phyloP scores from a whole-genome alignment of 2,797 vertebrate species.

The Acipenser oxyrinchus region DNA sequence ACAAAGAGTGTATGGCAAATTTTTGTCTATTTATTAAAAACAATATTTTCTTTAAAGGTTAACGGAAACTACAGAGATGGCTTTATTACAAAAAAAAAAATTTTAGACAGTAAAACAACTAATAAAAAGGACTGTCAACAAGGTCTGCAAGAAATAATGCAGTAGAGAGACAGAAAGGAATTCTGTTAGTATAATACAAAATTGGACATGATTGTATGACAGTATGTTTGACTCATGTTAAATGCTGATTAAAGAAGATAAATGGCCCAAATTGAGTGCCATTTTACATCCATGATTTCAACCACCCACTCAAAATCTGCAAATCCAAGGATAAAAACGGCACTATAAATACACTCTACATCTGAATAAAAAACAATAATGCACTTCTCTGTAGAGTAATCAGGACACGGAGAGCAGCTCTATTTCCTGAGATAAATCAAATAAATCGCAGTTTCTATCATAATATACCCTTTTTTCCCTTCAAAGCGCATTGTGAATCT shows the following conservation, averaged over 20 bases:
- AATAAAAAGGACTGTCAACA: too few species aligned
- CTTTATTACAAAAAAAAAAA: too few species aligned
- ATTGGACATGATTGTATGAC: too few species aligned
- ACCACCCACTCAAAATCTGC: not conserved
- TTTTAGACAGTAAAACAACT: too few species aligned
- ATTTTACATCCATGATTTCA: not conserved
- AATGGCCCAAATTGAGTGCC: not conserved
- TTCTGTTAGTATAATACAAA: too few species aligned
- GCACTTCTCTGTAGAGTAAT: not conserved
- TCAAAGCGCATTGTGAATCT: constrained; percentile 27
- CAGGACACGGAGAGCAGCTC: constrained; percentile 50
- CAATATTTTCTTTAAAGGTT: too few species aligned
- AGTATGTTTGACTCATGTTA: not conserved
- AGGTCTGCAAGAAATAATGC: too few species aligned
- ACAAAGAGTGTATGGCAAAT: too few species aligned
- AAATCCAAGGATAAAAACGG: not conserved
- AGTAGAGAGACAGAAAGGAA: too few species aligned
- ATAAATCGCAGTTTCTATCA: constrained; percentile 45
- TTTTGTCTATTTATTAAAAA: too few species aligned
- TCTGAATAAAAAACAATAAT: not conserved
- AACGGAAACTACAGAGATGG: too few species aligned
- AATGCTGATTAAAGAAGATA: not conserved
- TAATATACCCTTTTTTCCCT: constrained; percentile 26
- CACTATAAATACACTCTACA: not conserved
- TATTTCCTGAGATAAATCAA: constrained; percentile 62